Evolutionary conservation across 2,113 vertebrate genomes (phyloP).

Genomic region (Fregata magnificens): DNA sequence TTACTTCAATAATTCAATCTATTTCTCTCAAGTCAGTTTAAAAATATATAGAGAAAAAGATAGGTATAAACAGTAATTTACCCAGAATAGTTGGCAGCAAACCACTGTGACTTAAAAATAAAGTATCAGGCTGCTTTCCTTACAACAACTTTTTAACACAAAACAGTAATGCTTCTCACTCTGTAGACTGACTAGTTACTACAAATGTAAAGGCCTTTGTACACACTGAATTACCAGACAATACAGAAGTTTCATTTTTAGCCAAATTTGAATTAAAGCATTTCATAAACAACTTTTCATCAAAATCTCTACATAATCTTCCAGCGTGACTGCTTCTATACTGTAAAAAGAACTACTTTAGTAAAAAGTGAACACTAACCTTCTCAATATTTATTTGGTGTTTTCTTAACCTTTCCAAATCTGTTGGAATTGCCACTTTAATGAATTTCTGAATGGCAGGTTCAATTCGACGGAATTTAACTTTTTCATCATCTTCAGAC

Average conservation of each 20-base stretch:
- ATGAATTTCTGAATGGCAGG: constrained; percentile 92
- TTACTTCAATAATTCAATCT: background rate
- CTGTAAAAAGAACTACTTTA: background rate
- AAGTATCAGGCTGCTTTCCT: background rate
- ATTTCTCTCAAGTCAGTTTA: background rate
- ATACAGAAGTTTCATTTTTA: background rate
- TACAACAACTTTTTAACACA: background rate
- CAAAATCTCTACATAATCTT: background rate
- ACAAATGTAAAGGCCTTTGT: background rate
- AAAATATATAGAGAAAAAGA: background rate
- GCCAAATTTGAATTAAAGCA: background rate
- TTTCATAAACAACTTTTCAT: background rate
- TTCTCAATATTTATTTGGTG: constrained; percentile 97
- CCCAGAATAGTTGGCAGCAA: background rate
- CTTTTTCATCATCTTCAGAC: constrained; percentile 87
- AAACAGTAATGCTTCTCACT: background rate
- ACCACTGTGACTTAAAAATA: background rate
- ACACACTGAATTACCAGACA: background rate
- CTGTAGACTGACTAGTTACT: background rate
- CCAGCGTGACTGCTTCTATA: background rate
- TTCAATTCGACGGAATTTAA: constrained; percentile 91
- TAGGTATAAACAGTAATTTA: background rate
- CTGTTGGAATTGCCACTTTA: constrained; percentile 96
- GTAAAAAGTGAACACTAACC: constrained; percentile 69
- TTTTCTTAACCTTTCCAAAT: constrained; percentile 92